Conservation (phyloP, 2,888 invertebrate species). For the Temnothorax unifasciatus region DNA sequence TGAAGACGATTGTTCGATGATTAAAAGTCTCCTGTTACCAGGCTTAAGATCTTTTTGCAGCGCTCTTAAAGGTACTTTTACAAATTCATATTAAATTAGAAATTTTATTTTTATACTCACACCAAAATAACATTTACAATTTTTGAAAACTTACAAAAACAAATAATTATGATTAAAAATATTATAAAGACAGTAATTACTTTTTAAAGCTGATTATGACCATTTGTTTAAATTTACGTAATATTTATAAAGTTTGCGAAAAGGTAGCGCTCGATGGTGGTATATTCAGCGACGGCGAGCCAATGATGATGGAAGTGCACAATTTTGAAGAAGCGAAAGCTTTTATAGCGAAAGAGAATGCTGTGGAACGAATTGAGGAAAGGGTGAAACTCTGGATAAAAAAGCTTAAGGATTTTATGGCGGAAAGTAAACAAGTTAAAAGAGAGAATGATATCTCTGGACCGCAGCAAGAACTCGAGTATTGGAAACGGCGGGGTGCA, state of each 20-base stretch:
- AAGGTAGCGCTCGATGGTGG: slow-evolving; percentile 93
- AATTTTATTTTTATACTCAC: background rate
- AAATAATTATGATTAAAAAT: slow-evolving; percentile 4
- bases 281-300: slow-evolving; percentile 92
- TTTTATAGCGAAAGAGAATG: slow-evolving; percentile 89
- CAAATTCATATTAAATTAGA: background rate
- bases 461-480: slow-evolving; percentile 97
- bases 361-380: slow-evolving; percentile 89
- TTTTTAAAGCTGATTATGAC: background rate
- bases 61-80: slow-evolving; percentile 91
- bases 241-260: slow-evolving; percentile 90
- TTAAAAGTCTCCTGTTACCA: slow-evolving; percentile 94
- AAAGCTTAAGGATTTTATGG: slow-evolving; percentile 92
- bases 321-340: slow-evolving; percentile 91
- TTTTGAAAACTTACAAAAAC: background rate
- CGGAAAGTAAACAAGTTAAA: slow-evolving; percentile 96
- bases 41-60: slow-evolving; percentile 95
- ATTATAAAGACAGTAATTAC: slow-evolving; percentile 4
- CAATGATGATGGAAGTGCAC: slow-evolving; percentile 88
- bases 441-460: slow-evolving; percentile 97
- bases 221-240: background rate
- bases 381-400: slow-evolving; percentile 93
- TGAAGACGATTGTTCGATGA: slow-evolving; percentile 94
- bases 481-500: slow-evolving; percentile 98
- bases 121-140: slow-evolving; percentile 7